phyloP scores from a whole-genome alignment of 2,113 vertebrate species.

The Donacobius atricapilla region DNA sequence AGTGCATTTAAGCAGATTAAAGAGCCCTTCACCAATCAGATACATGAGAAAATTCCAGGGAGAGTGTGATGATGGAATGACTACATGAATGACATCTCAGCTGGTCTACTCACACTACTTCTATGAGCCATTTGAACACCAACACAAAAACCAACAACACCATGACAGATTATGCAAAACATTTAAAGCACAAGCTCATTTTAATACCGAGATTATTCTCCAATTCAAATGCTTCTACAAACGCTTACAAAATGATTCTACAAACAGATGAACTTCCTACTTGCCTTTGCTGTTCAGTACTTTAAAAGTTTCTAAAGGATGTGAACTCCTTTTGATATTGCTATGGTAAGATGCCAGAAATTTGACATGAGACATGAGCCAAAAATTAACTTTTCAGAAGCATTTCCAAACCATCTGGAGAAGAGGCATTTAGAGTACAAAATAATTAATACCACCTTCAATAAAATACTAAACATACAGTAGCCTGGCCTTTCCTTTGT shows the following conservation, averaged over 20 bases:
- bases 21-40: not conserved
- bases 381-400: slow-evolving; percentile 61
- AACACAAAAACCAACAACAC: not conserved
- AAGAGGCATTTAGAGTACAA: not conserved
- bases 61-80: not conserved
- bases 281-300: not conserved
- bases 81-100: not conserved
- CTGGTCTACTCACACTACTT: not conserved
- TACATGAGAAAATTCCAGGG: not conserved
- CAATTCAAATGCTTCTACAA: not conserved
- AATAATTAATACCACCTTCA: slow-evolving; percentile 57
- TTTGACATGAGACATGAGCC: not conserved
- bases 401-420: slow-evolving; percentile 60
- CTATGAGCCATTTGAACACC: not conserved
- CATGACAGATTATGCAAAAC: not conserved
- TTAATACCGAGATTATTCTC: not conserved
- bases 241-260: not conserved
- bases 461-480: not conserved
- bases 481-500: slow-evolving; percentile 6
- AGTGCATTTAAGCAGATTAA: not conserved
- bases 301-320: not conserved
- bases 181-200: not conserved
- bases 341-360: slow-evolving; percentile 30
- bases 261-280: not conserved
- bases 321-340: slow-evolving; percentile 4